phyloP scores from a whole-genome alignment of 2,888 invertebrate genomes.

The Polydesmus complanatus region DNA sequence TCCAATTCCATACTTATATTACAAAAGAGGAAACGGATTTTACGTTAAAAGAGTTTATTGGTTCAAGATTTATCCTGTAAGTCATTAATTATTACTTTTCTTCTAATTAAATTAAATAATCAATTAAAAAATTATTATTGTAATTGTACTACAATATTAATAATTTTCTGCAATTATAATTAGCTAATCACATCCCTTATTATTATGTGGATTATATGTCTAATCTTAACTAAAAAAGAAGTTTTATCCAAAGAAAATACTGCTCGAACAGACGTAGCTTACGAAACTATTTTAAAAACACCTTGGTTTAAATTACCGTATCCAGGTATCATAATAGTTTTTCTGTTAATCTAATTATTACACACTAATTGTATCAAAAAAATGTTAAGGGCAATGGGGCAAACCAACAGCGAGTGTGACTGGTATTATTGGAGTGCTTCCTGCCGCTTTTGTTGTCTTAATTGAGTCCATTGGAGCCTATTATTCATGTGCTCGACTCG shows the following conservation, averaged over 20 bases:
- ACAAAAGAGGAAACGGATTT: background rate
- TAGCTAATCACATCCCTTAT: conserved; percentile 59
- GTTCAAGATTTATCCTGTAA: conserved; percentile 2
- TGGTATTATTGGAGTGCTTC: conserved; percentile 12
- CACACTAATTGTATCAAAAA: background rate
- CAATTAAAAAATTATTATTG: too few species aligned
- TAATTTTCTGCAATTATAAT: too few species aligned
- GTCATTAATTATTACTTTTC: too few species aligned
- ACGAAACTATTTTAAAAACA: conserved; percentile 52
- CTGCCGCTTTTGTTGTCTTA: conserved; percentile 12
- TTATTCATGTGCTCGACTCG: conserved; percentile 35
- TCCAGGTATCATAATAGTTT: conserved; percentile 42
- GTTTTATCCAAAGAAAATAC: conserved; percentile 51
- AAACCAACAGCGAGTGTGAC: conserved; percentile 10
- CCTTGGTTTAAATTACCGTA: conserved; percentile 70
- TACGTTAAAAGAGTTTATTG: background rate
- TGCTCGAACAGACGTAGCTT: conserved; percentile 57
- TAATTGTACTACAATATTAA: background rate
- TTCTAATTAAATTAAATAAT: too few species aligned
- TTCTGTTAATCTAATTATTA: background rate
- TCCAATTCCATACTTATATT: background rate
- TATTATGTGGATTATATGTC: conserved; percentile 61
- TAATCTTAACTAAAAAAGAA: conserved; percentile 49
- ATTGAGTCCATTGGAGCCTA: conserved; percentile 32
- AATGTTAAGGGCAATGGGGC: conserved; percentile 14